phyloP scores from a whole-genome alignment of 2,888 invertebrate species.

The Cheilosia urbana region DNA sequence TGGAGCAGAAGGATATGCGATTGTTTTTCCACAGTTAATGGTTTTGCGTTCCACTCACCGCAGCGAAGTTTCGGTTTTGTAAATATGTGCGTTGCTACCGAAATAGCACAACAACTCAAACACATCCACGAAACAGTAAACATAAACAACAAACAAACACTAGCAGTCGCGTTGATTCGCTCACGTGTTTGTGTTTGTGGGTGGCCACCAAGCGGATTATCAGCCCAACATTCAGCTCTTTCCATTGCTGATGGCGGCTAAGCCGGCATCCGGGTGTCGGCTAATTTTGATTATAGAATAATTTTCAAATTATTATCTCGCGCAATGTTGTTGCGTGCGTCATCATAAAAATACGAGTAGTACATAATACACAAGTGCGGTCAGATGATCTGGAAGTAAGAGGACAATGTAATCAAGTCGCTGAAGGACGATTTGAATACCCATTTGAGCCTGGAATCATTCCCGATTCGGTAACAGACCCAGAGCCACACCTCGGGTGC shows the following conservation, averaged over 20 bases:
- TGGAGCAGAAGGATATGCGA: too few species aligned
- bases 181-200: too few species aligned
- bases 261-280: background rate
- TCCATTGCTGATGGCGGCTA: background rate
- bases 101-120: conserved; percentile 12
- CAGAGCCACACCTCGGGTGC: too few species aligned
- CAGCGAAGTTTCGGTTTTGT: background rate
- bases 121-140: background rate
- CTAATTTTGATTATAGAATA: conserved; percentile 9
- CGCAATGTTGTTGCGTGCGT: background rate
- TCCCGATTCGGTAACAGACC: background rate
- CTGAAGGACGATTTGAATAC: background rate
- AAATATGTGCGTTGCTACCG: background rate
- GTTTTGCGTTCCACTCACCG: background rate
- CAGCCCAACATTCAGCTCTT: background rate
- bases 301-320: conserved; percentile 17
- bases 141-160: background rate
- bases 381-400: background rate
- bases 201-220: background rate
- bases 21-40: background rate
- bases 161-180: too few species aligned
- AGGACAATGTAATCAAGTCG: too few species aligned
- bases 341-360: too few species aligned
- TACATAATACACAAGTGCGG: too few species aligned
- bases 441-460: background rate